Percentiles rank a stretch among this genome's conserved stretches.
Evolutionary conservation across 2,888 invertebrate genomes (phyloP).

Genomic region (Dicranocentrus wangi): DNA sequence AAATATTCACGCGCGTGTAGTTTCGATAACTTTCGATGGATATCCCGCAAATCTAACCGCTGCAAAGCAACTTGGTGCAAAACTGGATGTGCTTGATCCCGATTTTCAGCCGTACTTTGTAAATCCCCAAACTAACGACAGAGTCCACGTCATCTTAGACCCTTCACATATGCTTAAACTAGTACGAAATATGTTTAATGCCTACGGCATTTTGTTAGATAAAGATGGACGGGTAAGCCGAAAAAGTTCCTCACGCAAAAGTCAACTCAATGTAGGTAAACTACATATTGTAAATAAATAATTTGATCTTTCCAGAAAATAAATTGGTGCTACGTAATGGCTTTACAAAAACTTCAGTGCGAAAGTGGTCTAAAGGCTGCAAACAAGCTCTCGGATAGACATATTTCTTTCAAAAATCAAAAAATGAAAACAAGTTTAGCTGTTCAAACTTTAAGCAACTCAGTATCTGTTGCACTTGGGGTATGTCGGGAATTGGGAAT

Average conservation of each 20-base stretch:
- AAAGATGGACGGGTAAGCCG: not conserved
- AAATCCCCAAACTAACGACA: not conserved
- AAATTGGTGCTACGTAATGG: too few species aligned
- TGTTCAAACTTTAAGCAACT: conserved; percentile 29
- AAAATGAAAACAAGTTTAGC: conserved; percentile 42
- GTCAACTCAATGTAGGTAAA: too few species aligned
- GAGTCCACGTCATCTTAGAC: not conserved
- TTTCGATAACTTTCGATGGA: conserved; percentile 28
- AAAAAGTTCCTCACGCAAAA: too few species aligned
- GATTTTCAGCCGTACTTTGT: not conserved
- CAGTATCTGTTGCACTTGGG: conserved; percentile 13
- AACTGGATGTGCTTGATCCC: not conserved
- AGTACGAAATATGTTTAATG: not conserved
- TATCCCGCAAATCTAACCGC: conserved; percentile 9
- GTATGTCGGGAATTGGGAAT: conserved; percentile 7
- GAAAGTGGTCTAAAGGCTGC: conserved; percentile 19
- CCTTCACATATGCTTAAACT: conserved; percentile 23
- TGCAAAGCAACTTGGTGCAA: conserved; percentile 1
- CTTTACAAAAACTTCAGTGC: too few species aligned
- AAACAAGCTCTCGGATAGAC: conserved; percentile 38
- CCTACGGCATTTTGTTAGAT: not conserved
- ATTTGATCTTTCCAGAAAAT: too few species aligned
- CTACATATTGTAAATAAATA: too few species aligned
- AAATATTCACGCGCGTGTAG: not conserved
- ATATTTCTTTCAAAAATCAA: conserved; percentile 35